Percentiles rank a stretch among this genome's conserved stretches.
These are phyloP conservation scores for Octomys mimax DNA, from an alignment of 2,797 vertebrate species.

Conservation along the genomic window DNA sequence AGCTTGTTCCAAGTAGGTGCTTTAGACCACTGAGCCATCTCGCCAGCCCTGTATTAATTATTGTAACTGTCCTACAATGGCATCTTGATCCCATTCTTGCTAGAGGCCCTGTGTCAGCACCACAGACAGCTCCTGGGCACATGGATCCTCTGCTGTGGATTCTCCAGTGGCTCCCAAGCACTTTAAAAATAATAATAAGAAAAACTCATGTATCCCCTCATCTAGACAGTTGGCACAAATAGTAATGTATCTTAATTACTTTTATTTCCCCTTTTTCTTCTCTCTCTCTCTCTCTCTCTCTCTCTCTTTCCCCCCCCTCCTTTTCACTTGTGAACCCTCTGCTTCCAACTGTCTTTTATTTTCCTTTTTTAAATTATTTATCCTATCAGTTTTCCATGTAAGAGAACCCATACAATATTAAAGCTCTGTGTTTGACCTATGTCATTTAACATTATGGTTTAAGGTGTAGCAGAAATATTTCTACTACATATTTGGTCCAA, in stretches of 20 bases:
- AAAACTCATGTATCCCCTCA: not conserved
- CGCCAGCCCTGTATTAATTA: too few species aligned
- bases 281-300: not conserved
- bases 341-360: not conserved
- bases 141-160: not conserved
- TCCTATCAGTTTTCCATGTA: not conserved
- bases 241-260: not conserved
- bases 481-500: not conserved
- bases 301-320: too few species aligned
- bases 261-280: not conserved
- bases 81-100: too few species aligned
- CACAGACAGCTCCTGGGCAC: slow-evolving; percentile 23
- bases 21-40: too few species aligned
- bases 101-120: not conserved
- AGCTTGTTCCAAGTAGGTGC: too few species aligned
- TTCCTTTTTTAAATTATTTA: not conserved
- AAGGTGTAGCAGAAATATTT: not conserved
- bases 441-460: not conserved
- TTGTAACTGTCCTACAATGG: too few species aligned
- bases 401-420: not conserved
- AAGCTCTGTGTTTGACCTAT: not conserved
- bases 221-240: not conserved
- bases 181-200: not conserved
- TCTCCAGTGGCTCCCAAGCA: not conserved
- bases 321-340: not conserved